Percentiles rank a stretch among this genome's conserved stretches.
Conservation (phyloP, 2,888 invertebrate genomes). For the Platycheirus albimanus region DNA sequence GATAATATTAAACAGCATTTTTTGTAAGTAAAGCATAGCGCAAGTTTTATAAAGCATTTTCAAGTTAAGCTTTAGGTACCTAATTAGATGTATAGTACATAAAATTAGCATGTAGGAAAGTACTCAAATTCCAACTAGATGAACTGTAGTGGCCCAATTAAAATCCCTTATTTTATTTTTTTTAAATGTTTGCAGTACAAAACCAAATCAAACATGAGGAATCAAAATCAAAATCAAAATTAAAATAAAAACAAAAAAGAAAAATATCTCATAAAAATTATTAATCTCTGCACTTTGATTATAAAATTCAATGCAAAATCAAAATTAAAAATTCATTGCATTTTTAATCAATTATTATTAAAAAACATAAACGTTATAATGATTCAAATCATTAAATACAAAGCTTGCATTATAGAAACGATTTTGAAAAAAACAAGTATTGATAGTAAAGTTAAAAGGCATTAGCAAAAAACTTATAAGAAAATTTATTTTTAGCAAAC, state of each 20-base stretch:
- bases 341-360: slow-evolving; percentile 39
- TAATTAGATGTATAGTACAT: slow-evolving; percentile 4
- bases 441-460: slow-evolving; percentile 45
- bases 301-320: slow-evolving; percentile 9
- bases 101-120: slow-evolving; percentile 30
- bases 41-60: slow-evolving; percentile 52
- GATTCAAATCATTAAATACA: slow-evolving; percentile 53
- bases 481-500: slow-evolving; percentile 62
- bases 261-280: slow-evolving; percentile 21
- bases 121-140: slow-evolving; percentile 11
- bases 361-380: slow-evolving; percentile 59
- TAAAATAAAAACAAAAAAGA: too few relatives aligned
- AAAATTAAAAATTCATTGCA: slow-evolving; percentile 49
- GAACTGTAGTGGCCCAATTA: slow-evolving; percentile 38
- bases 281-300: slow-evolving; percentile 20
- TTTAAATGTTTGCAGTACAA: slow-evolving; percentile 20
- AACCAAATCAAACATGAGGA: slow-evolving; percentile 26
- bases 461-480: slow-evolving; percentile 51
- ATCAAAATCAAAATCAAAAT: too few relatives aligned
- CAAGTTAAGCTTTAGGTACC: slow-evolving; percentile 36
- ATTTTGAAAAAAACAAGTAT: slow-evolving; percentile 52
- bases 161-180: slow-evolving; percentile 3
- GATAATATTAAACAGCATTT: slow-evolving; percentile 18
- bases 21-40: slow-evolving; percentile 54
- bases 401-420: slow-evolving; percentile 66